Conservation (phyloP, 2,797 vertebrate genomes). For the Mus minutoides region DNA sequence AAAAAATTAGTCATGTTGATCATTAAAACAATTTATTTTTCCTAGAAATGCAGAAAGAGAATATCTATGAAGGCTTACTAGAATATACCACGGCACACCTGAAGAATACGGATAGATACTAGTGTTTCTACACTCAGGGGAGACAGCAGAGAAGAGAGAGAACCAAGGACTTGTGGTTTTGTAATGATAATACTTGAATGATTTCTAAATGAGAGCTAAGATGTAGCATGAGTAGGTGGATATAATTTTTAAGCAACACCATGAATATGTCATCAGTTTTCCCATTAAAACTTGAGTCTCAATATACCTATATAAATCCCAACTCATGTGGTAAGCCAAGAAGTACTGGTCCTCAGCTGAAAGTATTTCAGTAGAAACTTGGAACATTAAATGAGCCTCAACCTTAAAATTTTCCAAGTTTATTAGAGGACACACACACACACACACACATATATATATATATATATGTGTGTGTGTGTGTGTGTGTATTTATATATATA, state of each 20-base stretch:
- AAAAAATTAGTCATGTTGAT: not conserved
- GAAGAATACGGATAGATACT: conserved; percentile 25
- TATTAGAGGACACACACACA: not conserved
- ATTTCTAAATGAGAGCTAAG: conserved; percentile 21
- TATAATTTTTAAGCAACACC: not conserved
- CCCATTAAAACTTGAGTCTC: not conserved
- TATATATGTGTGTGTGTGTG: too few relatives aligned
- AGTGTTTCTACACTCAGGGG: not conserved
- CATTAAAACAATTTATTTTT: conserved; percentile 34
- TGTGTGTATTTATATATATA: too few relatives aligned
- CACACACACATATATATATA: too few relatives aligned
- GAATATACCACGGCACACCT: conserved; percentile 3
- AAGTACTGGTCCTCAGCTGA: not conserved
- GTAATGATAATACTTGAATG: conserved; percentile 11
- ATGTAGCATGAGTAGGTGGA: not conserved
- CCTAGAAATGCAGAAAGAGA: conserved; percentile 22
- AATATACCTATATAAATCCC: not conserved
- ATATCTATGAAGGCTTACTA: conserved; percentile 61
- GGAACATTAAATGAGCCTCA: not conserved
- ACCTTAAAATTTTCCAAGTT: not conserved
- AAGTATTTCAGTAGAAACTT: not conserved
- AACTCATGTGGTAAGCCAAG: not conserved
- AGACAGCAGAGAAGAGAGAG: not conserved
- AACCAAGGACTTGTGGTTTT: not conserved
- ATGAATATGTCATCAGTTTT: not conserved